phyloP scores from a whole-genome alignment of 2,797 vertebrate species.

The Trachops cirrhosus region DNA sequence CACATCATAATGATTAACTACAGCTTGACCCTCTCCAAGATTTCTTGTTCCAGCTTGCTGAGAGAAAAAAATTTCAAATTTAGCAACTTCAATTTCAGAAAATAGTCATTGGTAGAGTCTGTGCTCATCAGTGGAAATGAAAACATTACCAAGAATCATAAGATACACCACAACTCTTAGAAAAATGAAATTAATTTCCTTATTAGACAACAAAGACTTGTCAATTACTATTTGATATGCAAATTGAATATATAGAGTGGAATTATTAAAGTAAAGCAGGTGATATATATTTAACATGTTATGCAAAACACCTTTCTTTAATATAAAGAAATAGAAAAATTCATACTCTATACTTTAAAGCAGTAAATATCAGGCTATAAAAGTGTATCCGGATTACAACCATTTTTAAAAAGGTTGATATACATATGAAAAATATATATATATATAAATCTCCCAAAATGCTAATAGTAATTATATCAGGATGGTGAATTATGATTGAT shows the following conservation, averaged over 20 bases:
- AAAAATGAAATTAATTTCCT: not conserved
- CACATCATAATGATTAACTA: not conserved
- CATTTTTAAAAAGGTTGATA: not conserved
- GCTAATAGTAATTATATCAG: not conserved
- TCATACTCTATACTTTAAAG: not conserved
- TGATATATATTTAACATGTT: not conserved
- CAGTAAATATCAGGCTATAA: not conserved
- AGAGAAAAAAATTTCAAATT: not conserved
- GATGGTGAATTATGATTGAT: not conserved
- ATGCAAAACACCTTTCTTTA: conserved; percentile 7
- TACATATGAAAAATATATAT: not conserved
- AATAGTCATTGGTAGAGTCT: not conserved
- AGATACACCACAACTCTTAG: not conserved
- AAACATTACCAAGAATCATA: not conserved
- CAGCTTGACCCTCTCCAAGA: not conserved
- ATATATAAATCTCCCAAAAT: not conserved
- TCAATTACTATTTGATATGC: not conserved
- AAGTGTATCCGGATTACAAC: not conserved
- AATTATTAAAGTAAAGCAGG: not conserved
- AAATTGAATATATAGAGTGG: not conserved
- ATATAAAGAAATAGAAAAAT: conserved; percentile 10
- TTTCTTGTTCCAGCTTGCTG: not conserved
- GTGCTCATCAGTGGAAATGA: not conserved
- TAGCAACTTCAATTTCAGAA: not conserved
- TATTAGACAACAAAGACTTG: not conserved